These are phyloP conservation scores for Hylia prasina DNA, from an alignment of 2,113 vertebrate species.

Conservation along the genomic window DNA sequence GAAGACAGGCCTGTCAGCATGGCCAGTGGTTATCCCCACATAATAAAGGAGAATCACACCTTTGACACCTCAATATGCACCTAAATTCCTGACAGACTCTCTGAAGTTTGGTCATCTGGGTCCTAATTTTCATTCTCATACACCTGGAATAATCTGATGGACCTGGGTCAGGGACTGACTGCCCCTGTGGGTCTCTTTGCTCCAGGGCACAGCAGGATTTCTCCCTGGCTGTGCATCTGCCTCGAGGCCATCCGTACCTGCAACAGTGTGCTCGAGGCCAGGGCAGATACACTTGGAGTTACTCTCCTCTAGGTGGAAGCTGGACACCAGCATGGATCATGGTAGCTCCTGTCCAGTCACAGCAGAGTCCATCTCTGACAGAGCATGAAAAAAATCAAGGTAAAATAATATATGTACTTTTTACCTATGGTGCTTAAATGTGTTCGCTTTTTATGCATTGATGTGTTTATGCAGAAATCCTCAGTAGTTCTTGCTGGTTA, in stretches of 20 bases:
- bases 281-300: accelerated
- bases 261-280: too few species aligned
- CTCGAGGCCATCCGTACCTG: background rate
- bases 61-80: background rate
- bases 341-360: background rate
- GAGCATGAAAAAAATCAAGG: background rate
- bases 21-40: background rate
- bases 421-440: background rate
- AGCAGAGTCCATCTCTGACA: background rate
- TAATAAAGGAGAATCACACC: background rate
- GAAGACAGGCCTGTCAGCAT: background rate
- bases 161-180: too few species aligned
- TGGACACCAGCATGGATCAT: background rate
- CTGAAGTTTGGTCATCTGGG: background rate
- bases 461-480: background rate
- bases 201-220: background rate
- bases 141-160: background rate
- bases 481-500: background rate
- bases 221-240: background rate
- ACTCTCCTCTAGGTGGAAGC: background rate
- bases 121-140: background rate
- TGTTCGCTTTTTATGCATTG: background rate
- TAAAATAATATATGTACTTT: background rate
- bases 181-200: background rate
- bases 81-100: background rate